Evolutionary conservation across 2,888 invertebrate genomes (phyloP).

Genomic region (Halocaridina rubra): DNA sequence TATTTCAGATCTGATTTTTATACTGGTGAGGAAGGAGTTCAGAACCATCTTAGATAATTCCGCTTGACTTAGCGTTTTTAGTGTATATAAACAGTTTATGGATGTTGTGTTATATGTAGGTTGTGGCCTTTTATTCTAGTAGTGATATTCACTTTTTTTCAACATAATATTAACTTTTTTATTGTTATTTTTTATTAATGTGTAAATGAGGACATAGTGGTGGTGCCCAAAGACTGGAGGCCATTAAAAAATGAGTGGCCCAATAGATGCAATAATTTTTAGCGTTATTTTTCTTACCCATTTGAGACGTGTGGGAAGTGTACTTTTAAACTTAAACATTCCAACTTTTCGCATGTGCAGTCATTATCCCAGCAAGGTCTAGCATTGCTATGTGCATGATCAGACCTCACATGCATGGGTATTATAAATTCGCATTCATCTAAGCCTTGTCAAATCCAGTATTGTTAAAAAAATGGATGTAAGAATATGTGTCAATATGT

Average conservation of each 20-base stretch:
- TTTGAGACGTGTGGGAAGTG: slow-evolving; percentile 10
- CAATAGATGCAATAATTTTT: slow-evolving; percentile 16
- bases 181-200: not conserved
- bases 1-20: not conserved
- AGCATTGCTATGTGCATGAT: slow-evolving; percentile 41
- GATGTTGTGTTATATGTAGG: slow-evolving; percentile 23
- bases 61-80: slow-evolving; percentile 38
- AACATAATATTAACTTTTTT: not conserved
- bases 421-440: not conserved
- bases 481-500: not conserved
- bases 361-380: slow-evolving; percentile 7
- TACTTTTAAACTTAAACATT: not conserved
- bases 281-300: slow-evolving; percentile 17
- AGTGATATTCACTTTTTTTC: slow-evolving; percentile 4
- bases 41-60: slow-evolving; percentile 26
- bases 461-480: too few species aligned
- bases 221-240: slow-evolving; percentile 17
- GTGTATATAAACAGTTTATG: slow-evolving; percentile 21
- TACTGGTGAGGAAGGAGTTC: slow-evolving; percentile 11
- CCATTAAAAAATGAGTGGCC: not conserved
- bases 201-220: slow-evolving; percentile 18
- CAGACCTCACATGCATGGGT: slow-evolving; percentile 35
- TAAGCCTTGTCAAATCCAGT: not conserved
- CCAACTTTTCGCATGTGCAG: slow-evolving; percentile 21
- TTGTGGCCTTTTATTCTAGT: slow-evolving; percentile 25